Evolutionary conservation across 2,888 invertebrate genomes (phyloP).

Genomic region (Patella depressa): DNA sequence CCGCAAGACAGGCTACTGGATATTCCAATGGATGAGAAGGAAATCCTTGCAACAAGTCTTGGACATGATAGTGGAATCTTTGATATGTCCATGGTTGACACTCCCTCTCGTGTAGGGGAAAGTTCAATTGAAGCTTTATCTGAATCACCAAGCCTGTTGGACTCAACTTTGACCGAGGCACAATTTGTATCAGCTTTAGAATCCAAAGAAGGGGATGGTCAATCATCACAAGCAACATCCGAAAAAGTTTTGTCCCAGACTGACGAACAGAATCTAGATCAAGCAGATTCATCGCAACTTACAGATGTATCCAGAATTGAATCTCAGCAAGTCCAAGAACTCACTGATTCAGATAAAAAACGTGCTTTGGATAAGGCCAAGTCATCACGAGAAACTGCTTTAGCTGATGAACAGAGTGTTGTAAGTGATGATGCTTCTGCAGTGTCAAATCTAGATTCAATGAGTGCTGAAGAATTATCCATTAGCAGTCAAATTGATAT

Average conservation of each 20-base stretch:
- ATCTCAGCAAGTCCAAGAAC: neutral
- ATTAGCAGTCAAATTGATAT: too few relatives aligned
- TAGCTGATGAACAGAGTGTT: neutral
- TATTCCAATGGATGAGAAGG: conserved; percentile 11
- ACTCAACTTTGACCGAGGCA: neutral
- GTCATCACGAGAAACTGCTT: neutral
- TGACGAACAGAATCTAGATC: neutral
- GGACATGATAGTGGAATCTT: conserved; percentile 31
- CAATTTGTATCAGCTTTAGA: neutral
- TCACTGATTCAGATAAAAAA: neutral
- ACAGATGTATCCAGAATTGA: neutral
- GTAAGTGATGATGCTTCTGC: too few relatives aligned
- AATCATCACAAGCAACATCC: neutral
- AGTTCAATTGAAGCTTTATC: neutral
- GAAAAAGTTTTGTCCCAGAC: neutral
- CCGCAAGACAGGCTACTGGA: neutral
- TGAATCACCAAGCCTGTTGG: neutral
- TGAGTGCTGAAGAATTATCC: too few relatives aligned
- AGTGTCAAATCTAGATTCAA: too few relatives aligned
- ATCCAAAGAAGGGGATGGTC: neutral
- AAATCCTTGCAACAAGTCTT: conserved; percentile 23
- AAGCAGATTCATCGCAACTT: neutral
- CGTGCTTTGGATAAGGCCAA: neutral
- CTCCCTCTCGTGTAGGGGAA: conserved; percentile 14
- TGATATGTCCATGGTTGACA: conserved; percentile 27